Percentiles rank a stretch among this genome's conserved stretches.
Evolutionary conservation across 2,113 vertebrate species (phyloP).

Genomic region (Ctenodactylus gundi): DNA sequence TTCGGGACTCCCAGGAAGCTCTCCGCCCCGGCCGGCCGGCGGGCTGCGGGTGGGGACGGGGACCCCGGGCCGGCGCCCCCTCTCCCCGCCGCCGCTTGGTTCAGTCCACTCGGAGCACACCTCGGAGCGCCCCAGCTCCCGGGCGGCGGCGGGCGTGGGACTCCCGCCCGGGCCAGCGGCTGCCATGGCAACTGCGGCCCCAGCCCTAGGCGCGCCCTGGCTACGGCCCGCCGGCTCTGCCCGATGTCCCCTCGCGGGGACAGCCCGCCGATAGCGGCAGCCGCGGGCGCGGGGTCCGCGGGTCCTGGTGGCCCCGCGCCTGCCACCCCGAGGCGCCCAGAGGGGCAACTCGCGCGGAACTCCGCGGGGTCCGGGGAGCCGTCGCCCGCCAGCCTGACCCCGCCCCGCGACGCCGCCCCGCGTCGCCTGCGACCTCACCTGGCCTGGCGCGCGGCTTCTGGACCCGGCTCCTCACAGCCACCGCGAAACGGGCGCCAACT

Average conservation of each 20-base stretch:
- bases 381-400: background rate
- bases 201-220: constrained; percentile 26
- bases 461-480: background rate
- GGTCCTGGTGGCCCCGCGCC: background rate
- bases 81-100: constrained; percentile 60
- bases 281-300: background rate
- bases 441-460: background rate
- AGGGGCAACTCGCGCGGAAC: constrained; percentile 38
- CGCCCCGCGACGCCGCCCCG: background rate
- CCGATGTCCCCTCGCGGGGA: no score
- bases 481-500: background rate
- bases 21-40: background rate
- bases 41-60: background rate
- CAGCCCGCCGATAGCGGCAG: no score
- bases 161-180: constrained; percentile 60
- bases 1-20: background rate
- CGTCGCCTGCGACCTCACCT: background rate
- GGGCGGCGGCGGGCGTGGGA: background rate
- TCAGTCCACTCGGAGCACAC: constrained; percentile 64
- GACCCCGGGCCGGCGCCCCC: background rate
- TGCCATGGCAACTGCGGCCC: constrained; percentile 75
- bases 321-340: background rate
- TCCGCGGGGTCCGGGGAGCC: background rate
- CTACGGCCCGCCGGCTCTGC: background rate
- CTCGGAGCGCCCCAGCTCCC: constrained; percentile 65